Evolutionary conservation across 1,140 invertebrate species (phyloP).

Genomic region (Pseudomyrmex gracilis): DNA sequence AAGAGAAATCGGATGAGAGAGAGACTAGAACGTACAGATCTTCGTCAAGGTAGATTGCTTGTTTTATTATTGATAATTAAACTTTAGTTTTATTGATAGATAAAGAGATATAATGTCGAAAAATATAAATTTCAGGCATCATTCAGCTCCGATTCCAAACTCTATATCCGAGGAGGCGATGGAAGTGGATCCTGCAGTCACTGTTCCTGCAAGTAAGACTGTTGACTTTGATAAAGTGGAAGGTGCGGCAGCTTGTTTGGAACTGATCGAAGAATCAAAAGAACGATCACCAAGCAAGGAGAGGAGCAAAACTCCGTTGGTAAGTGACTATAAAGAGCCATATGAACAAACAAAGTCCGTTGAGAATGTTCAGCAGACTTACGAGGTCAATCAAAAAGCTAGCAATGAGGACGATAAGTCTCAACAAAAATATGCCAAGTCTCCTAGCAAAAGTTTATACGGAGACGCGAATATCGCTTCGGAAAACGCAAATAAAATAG

Average conservation of each 20-base stretch:
- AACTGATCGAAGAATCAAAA: slow-evolving; percentile 75
- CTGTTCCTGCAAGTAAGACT: slow-evolving; percentile 67
- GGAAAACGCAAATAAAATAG: slow-evolving; percentile 11
- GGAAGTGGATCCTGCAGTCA: slow-evolving; percentile 75
- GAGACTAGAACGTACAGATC: slow-evolving; percentile 76
- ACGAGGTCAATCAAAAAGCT: slow-evolving; percentile 24
- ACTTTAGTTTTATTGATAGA: not conserved
- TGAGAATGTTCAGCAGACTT: slow-evolving; percentile 40
- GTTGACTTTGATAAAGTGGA: slow-evolving; percentile 61
- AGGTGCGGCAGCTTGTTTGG: slow-evolving; percentile 64
- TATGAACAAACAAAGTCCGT: slow-evolving; percentile 59
- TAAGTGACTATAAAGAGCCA: slow-evolving; percentile 42
- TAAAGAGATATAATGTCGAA: not conserved
- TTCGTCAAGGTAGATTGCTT: slow-evolving; percentile 65
- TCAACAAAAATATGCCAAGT: slow-evolving; percentile 60
- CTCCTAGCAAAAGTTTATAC: slow-evolving; percentile 13
- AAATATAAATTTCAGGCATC: slow-evolving; percentile 70
- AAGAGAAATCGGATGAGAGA: slow-evolving; percentile 77
- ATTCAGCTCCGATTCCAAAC: slow-evolving; percentile 79
- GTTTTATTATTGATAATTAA: not conserved
- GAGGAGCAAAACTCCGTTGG: slow-evolving; percentile 77
- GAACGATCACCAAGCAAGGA: slow-evolving; percentile 77
- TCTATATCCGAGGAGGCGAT: slow-evolving; percentile 80
- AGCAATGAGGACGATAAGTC: slow-evolving; percentile 45
- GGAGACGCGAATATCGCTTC: not conserved